A percentile compares a stretch with the other conserved stretches of the same genome.
Conservation (phyloP, 2,113 vertebrate species). For the Oostethus manadensis region DNA sequence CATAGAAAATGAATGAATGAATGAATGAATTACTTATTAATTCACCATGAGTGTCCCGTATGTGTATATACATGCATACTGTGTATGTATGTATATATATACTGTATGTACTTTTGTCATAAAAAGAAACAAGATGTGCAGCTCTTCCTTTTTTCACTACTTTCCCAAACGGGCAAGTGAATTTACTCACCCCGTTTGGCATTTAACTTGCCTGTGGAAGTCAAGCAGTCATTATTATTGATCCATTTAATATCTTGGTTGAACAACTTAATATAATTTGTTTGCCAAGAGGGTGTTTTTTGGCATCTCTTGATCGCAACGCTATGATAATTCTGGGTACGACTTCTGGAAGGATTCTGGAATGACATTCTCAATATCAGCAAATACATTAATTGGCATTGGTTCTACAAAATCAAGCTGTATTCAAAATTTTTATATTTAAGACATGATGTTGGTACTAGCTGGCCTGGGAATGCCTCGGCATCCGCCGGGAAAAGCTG, state of each 20-base stretch:
- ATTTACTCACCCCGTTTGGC: constrained; percentile 1
- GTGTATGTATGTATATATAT: too few relatives aligned
- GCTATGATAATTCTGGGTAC: neutral
- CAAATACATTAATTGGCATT: neutral
- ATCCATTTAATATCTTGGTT: constrained; percentile 5
- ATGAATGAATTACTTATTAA: too few relatives aligned
- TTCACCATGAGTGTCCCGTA: too few relatives aligned
- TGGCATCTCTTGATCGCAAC: neutral
- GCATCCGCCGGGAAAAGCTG: too few relatives aligned
- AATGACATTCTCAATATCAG: neutral
- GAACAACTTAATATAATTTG: neutral
- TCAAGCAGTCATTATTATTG: constrained; percentile 4
- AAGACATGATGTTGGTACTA: neutral
- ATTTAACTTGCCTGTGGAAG: constrained; percentile 1
- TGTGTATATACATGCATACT: too few relatives aligned
- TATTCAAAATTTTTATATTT: neutral
- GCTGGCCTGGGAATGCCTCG: too few relatives aligned
- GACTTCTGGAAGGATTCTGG: too few relatives aligned
- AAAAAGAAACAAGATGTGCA: neutral
- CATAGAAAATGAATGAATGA: too few relatives aligned
- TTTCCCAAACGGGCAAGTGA: neutral
- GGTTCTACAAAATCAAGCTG: neutral
- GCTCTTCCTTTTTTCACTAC: neutral
- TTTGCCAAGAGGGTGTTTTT: neutral
- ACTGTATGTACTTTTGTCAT: too few relatives aligned